These are phyloP conservation scores for Microdon myrmicae DNA, from an alignment of 2,888 invertebrate species.

Conservation along the genomic window DNA sequence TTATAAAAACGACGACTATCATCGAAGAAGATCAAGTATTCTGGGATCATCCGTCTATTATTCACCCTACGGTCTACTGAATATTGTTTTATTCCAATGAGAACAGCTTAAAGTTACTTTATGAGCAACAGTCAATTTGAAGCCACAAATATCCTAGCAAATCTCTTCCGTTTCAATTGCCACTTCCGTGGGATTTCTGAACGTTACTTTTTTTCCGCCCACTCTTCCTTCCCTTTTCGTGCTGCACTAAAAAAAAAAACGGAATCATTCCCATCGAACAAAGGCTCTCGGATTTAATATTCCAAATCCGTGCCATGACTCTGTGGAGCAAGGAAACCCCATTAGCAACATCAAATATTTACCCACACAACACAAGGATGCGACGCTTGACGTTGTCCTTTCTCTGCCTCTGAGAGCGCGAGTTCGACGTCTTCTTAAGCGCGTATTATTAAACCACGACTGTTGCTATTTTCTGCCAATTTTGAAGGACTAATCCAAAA, in stretches of 20 bases:
- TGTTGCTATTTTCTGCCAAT: constrained; percentile 44
- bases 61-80: too few relatives aligned
- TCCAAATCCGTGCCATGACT: constrained; percentile 24
- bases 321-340: constrained; percentile 36
- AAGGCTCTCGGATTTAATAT: constrained; percentile 38
- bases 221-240: background rate
- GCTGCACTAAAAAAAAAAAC: constrained; percentile 1
- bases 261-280: constrained; percentile 25
- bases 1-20: too few relatives aligned
- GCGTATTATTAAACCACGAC: constrained; percentile 23
- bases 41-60: too few relatives aligned
- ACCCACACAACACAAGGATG: constrained; percentile 24
- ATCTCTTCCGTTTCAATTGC: constrained; percentile 41
- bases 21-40: too few relatives aligned
- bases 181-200: too few relatives aligned
- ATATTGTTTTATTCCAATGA: too few relatives aligned
- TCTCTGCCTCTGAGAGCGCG: background rate
- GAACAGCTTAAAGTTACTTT: too few relatives aligned
- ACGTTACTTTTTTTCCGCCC: too few relatives aligned
- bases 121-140: constrained; percentile 32
- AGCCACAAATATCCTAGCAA: constrained; percentile 21
- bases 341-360: constrained; percentile 51
- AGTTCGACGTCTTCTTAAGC: constrained; percentile 23
- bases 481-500: constrained; percentile 43
- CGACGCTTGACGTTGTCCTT: constrained; percentile 4